phyloP scores from a whole-genome alignment of 1,140 invertebrate genomes.

The Bombus waltoni region DNA sequence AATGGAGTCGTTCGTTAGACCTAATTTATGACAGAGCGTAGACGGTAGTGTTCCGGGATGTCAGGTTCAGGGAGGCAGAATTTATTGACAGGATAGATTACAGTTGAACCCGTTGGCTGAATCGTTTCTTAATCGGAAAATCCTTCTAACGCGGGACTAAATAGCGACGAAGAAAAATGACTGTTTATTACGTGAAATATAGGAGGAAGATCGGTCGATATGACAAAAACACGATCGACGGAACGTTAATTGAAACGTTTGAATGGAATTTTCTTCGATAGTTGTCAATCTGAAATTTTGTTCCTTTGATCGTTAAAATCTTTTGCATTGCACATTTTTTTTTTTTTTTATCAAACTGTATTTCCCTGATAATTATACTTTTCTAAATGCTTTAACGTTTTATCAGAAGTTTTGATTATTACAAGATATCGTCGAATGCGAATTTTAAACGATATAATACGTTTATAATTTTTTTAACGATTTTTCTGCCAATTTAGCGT shows the following conservation, averaged over 20 bases:
- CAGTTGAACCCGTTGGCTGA: neutral
- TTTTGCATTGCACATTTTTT: no score
- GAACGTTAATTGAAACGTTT: neutral
- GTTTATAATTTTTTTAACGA: no score
- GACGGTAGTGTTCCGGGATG: neutral
- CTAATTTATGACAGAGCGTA: neutral
- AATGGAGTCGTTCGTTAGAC: no score
- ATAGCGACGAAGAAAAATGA: neutral
- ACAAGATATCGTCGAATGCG: no score
- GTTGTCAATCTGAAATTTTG: no score
- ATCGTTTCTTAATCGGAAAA: neutral
- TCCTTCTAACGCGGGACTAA: neutral
- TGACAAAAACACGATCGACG: neutral
- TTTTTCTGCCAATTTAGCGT: no score
- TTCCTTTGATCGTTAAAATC: no score
- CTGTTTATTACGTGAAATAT: no score
- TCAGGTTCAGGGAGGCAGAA: neutral
- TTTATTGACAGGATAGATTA: neutral
- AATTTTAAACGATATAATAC: no score
- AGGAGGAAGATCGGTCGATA: no score
- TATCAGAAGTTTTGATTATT: neutral
- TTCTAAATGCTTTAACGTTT: neutral
- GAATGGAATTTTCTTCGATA: no score
- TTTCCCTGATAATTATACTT: no score
- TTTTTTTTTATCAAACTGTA: neutral